Evolutionary conservation across 2,797 vertebrate species (phyloP), one percentile per base, ranked within the genome.

Genomic region (Clarias pachynema): DNA sequence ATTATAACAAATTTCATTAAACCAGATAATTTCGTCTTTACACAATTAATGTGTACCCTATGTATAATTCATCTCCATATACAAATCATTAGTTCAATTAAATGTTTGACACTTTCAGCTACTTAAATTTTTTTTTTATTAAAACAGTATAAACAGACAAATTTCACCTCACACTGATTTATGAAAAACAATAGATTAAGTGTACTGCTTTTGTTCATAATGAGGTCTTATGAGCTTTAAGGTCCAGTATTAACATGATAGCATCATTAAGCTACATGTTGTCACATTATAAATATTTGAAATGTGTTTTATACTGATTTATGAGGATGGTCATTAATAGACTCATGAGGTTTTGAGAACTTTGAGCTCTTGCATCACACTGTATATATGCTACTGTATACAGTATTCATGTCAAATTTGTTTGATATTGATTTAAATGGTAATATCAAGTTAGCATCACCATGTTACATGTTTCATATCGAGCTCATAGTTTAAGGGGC

Each of bases 161-260:
- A 59, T 34, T 34, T 77, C 16, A 4, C 56, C 74, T 77, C 9
- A 29, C 22, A 31, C 26, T 56, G 73, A 75, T 75, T 75, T 57
- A 75, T 57, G 73, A 75, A 26, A 20, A 20, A 31, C 49, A 57
- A 20, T 31, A 77, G 0, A 24, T 22, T 59, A 0, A 3, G 16
- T 75, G 73, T 31, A 29, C 26, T 77, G 74, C 12, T 70, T 59
- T 59, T 20, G 8, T 57, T 22, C 14, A 0, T 59, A 59, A 77
- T 77, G 74, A 77, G 74, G 49, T 77, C 53, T 59, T 20, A 59
- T 22, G 74, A 77, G 74, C 29, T 34, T 59, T 59, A 34, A 77
- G 18, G 18, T 59, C 29, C 29, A 77, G 29, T 57, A 57, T 31
- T 77, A 59, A 10, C 29, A 57, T 2, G 74, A 34, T 59, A 77